These are phyloP conservation scores for Drymonia ruficornis DNA, from an alignment of 2,888 invertebrate species.

Conservation along the genomic window DNA sequence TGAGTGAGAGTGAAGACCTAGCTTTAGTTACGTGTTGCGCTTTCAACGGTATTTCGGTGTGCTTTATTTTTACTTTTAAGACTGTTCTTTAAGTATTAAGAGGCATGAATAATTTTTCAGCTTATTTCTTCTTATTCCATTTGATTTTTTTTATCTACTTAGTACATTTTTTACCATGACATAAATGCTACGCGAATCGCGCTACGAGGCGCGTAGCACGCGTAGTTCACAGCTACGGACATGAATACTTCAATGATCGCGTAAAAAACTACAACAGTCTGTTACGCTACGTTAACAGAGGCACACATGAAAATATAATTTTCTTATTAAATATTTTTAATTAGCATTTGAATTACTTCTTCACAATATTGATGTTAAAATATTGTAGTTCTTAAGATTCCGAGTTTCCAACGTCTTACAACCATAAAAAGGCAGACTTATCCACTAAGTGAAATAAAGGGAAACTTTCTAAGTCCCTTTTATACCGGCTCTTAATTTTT, in stretches of 20 bases:
- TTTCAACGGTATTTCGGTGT: conserved; percentile 51
- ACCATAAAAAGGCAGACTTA: conserved; percentile 14
- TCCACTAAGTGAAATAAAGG: conserved; percentile 25
- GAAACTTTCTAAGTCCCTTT: conserved; percentile 29
- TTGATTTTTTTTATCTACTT: conserved; percentile 18
- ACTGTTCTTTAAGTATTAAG: no score
- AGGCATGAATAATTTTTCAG: no score
- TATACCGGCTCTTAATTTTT: conserved; percentile 35
- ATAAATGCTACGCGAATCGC: conserved; percentile 22
- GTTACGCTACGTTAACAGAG: background rate
- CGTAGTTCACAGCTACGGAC: conserved; percentile 52
- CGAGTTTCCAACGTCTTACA: background rate
- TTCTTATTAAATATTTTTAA: background rate
- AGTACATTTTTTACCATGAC: conserved; percentile 30
- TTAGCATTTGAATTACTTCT: background rate
- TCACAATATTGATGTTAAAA: background rate
- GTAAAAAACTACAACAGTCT: conserved; percentile 17
- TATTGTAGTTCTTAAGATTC: background rate
- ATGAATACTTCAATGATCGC: conserved; percentile 17
- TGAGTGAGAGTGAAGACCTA: conserved; percentile 76
- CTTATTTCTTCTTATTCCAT: no score
- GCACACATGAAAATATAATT: background rate
- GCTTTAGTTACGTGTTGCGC: conserved; percentile 72
- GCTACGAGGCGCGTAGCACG: conserved; percentile 54
- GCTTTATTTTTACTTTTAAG: conserved; percentile 38